Conservation (phyloP, 92 coral and sea anemone genomes). For the Phenganax marumi region DNA sequence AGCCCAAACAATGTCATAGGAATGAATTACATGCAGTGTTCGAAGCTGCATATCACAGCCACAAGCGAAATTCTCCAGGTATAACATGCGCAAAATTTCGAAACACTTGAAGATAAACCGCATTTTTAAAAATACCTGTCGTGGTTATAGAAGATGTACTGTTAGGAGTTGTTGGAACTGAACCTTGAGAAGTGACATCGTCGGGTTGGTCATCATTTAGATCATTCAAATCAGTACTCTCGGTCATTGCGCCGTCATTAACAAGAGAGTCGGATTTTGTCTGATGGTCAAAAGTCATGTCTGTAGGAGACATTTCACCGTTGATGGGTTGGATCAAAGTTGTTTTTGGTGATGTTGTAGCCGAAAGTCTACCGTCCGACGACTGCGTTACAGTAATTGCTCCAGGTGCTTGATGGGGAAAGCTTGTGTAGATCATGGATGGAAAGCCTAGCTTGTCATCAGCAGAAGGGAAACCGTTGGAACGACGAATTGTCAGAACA, state of each 20-base stretch:
- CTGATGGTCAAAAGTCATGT: neutral
- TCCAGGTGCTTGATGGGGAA: constrained; percentile 29
- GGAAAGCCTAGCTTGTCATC: constrained; percentile 42
- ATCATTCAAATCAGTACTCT: neutral
- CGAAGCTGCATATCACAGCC: too few relatives aligned
- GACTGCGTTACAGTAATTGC: constrained; percentile 23
- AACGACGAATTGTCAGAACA: constrained; percentile 15
- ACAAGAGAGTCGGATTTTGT: constrained; percentile 1
- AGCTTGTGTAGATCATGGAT: constrained; percentile 43
- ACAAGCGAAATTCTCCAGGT: too few relatives aligned
- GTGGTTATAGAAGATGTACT: constrained; percentile 4
- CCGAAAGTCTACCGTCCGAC: constrained; percentile 17
- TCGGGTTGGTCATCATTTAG: constrained; percentile 10
- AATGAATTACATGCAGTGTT: too few relatives aligned
- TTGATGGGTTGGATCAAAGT: constrained; percentile 36
- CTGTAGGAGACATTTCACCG: constrained; percentile 38
- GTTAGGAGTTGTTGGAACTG: constrained; percentile 9
- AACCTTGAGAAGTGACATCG: constrained; percentile 11
- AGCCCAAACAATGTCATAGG: too few relatives aligned
- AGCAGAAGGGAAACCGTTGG: constrained; percentile 26
- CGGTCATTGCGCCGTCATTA: neutral
- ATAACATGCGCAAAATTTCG: too few relatives aligned
- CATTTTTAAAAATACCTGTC: neutral
- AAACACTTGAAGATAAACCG: neutral
- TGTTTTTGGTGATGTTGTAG: constrained; percentile 38